Conservation (phyloP, 2,888 invertebrate species). For the Nasonovia ribisnigri region DNA sequence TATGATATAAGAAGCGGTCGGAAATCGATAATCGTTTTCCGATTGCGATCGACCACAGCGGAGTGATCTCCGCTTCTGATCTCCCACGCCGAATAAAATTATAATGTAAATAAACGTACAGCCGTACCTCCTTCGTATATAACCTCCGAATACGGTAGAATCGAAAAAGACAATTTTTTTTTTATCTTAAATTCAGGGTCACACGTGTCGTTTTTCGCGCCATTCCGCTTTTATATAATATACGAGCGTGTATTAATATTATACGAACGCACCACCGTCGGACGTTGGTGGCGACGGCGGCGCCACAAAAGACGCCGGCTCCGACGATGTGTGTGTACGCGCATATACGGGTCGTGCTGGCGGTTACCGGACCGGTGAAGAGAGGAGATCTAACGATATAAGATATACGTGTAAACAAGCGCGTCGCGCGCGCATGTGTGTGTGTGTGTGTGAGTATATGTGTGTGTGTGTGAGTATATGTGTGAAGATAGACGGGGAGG, state of each 20-base stretch:
- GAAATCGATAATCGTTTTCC: not conserved
- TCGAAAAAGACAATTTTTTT: constrained; percentile 14
- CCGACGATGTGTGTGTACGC: constrained; percentile 18
- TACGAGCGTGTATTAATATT: not conserved
- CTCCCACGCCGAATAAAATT: not conserved
- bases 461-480: not conserved
- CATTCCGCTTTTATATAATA: not conserved
- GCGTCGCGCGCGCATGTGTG: not conserved
- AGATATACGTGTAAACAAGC: not conserved
- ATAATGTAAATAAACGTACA: not conserved
- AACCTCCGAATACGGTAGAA: not conserved
- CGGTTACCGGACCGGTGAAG: constrained; percentile 1
- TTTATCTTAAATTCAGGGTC: constrained; percentile 22
- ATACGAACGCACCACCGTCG: constrained; percentile 18
- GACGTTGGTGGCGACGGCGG: constrained; percentile 50
- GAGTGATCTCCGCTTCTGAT: too few relatives aligned
- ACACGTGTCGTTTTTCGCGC: constrained; percentile 42
- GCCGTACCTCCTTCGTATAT: not conserved
- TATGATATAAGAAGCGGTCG: not conserved
- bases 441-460: not conserved
- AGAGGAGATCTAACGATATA: constrained; percentile 11
- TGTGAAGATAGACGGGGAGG: not conserved
- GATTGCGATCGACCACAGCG: not conserved
- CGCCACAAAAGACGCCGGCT: constrained; percentile 64
- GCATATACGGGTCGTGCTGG: constrained; percentile 21